These are phyloP conservation scores for Diplazon laetatorius DNA, from an alignment of 2,888 invertebrate genomes.

Conservation along the genomic window DNA sequence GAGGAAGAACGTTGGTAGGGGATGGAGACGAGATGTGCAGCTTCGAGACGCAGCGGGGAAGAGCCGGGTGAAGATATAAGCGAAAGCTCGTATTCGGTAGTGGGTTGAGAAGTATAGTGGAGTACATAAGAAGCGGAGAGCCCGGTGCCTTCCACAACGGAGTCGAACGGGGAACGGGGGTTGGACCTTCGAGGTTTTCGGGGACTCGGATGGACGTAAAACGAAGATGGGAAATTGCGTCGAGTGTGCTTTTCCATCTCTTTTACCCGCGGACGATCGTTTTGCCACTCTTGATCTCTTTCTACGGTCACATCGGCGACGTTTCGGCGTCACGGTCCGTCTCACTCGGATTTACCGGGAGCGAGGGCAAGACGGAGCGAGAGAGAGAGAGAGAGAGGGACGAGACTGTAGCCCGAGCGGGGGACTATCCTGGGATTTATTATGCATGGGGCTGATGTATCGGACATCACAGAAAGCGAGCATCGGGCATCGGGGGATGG, in stretches of 20 bases:
- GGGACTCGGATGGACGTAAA: slow-evolving; percentile 67
- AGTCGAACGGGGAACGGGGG: slow-evolving; percentile 44
- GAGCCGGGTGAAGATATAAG: slow-evolving; percentile 21
- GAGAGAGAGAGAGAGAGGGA: not conserved
- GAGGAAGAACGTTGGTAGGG: slow-evolving; percentile 7
- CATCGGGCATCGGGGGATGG: slow-evolving; percentile 23
- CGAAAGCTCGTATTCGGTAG: slow-evolving; percentile 17
- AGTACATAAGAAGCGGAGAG: slow-evolving; percentile 26
- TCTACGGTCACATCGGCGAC: not conserved
- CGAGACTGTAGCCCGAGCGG: slow-evolving; percentile 15
- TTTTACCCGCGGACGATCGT: slow-evolving; percentile 33
- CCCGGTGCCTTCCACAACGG: slow-evolving; percentile 4
- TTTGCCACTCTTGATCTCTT: slow-evolving; percentile 12
- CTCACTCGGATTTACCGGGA: slow-evolving; percentile 15
- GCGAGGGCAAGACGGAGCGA: slow-evolving; percentile 28
- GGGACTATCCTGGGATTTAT: slow-evolving; percentile 76
- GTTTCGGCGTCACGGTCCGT: not conserved
- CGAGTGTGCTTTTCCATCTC: slow-evolving; percentile 35
- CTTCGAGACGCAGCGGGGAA: slow-evolving; percentile 45
- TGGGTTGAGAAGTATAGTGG: slow-evolving; percentile 6
- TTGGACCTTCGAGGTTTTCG: slow-evolving; percentile 68
- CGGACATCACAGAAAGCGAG: slow-evolving; percentile 76
- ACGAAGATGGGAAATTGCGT: slow-evolving; percentile 55
- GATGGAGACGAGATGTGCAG: slow-evolving; percentile 40
- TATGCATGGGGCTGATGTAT: slow-evolving; percentile 81